Evolutionary conservation across 2,888 invertebrate genomes (phyloP).

Genomic region (Rhopalosiphum nymphaeae): DNA sequence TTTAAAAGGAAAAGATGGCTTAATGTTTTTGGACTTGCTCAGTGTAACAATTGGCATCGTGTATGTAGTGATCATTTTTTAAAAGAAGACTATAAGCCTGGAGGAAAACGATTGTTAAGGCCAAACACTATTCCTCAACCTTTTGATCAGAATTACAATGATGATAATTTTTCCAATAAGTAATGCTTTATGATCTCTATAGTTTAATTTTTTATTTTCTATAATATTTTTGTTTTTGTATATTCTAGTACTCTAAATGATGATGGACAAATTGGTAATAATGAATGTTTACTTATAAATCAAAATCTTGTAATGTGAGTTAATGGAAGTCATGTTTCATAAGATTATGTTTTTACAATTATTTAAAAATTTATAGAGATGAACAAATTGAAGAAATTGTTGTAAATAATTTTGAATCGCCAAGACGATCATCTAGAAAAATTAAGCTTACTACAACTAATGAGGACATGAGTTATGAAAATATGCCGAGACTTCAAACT

Average conservation of each 20-base stretch:
- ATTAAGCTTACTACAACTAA: not conserved
- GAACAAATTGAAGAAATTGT: not conserved
- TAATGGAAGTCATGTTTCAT: not conserved
- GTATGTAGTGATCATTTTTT: constrained; percentile 40
- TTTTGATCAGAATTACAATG: not conserved
- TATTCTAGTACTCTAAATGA: not conserved
- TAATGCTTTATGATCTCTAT: not conserved
- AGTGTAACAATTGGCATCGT: not conserved
- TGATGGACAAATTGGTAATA: not conserved
- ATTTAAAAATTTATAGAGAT: not conserved
- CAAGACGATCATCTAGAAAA: constrained; percentile 42
- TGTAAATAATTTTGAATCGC: not conserved
- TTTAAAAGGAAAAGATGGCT: not conserved
- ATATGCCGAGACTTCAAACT: not conserved
- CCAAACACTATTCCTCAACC: not conserved
- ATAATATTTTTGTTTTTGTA: not conserved
- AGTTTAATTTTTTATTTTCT: not conserved
- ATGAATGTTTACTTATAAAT: not conserved
- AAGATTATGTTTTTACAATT: not conserved
- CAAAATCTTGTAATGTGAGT: not conserved
- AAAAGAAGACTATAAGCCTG: not conserved
- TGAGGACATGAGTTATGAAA: not conserved
- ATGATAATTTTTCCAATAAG: not conserved
- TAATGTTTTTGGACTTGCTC: not conserved
- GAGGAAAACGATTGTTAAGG: not conserved